A percentile compares a stretch with the other conserved stretches of the same genome.
These are phyloP conservation scores for Lithophane leautieri DNA, from an alignment of 2,888 invertebrate genomes.

Conservation along the genomic window DNA sequence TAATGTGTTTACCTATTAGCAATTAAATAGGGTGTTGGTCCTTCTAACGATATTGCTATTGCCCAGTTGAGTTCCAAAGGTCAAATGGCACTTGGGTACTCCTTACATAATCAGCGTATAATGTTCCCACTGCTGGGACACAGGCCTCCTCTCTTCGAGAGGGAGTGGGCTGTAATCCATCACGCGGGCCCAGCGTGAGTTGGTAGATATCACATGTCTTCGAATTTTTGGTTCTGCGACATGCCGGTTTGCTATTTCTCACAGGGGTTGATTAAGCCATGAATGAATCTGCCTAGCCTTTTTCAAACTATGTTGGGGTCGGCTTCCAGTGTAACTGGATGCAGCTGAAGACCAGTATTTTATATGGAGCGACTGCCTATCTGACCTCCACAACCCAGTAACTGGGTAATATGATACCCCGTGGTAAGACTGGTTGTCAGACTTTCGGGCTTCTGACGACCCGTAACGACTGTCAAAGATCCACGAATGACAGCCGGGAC, in stretches of 20 bases:
- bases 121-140: not conserved
- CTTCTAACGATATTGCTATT: not conserved
- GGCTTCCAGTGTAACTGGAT: too few relatives aligned
- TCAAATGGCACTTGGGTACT: not conserved
- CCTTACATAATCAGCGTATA: not conserved
- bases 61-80: not conserved
- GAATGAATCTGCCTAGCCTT: too few relatives aligned
- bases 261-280: too few relatives aligned
- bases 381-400: too few relatives aligned
- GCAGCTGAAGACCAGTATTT: too few relatives aligned
- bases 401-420: too few relatives aligned
- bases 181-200: not conserved
- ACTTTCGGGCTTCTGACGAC: too few relatives aligned
- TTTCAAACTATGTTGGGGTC: too few relatives aligned
- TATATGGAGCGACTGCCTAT: too few relatives aligned
- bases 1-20: constrained; percentile 34
- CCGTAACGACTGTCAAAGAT: too few relatives aligned
- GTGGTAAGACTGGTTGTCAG: too few relatives aligned
- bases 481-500: too few relatives aligned
- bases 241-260: not conserved
- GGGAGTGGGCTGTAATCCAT: not conserved
- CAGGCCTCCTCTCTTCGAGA: not conserved
- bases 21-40: constrained; percentile 17
- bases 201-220: not conserved
- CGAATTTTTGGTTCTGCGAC: not conserved